Percentiles rank a stretch among this genome's conserved stretches.
phyloP scores from a whole-genome alignment of 2,113 vertebrate species.

The Prionailurus bengalensis region DNA sequence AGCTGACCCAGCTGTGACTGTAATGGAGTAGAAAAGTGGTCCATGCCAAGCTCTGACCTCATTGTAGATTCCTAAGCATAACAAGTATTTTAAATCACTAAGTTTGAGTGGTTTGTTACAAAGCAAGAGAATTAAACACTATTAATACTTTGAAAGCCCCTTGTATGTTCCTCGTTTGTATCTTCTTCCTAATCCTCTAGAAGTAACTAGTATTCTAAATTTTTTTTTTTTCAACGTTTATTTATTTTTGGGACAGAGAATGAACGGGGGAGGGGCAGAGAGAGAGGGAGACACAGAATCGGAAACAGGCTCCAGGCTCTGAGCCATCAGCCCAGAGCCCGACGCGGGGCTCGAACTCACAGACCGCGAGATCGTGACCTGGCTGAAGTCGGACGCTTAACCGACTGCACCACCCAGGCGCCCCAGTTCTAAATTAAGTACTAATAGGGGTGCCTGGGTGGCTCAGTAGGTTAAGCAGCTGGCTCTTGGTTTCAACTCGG shows the following conservation, averaged over 20 bases:
- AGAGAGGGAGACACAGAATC: too few relatives aligned
- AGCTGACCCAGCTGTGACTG: neutral
- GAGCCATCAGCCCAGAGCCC: too few relatives aligned
- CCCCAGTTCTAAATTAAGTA: neutral
- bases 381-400: too few relatives aligned
- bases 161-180: neutral
- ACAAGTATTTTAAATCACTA: neutral
- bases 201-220: neutral
- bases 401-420: too few relatives aligned
- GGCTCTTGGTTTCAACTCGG: too few relatives aligned
- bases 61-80: neutral
- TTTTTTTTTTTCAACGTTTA: neutral
- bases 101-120: neutral
- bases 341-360: too few relatives aligned
- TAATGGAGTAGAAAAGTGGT: neutral
- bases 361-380: too few relatives aligned
- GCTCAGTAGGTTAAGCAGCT: too few relatives aligned
- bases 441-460: too few relatives aligned
- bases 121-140: neutral
- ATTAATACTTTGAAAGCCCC: neutral
- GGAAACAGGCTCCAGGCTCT: too few relatives aligned
- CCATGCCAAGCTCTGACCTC: neutral
- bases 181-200: neutral
- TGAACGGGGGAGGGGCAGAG: too few relatives aligned
- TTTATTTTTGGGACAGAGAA: too few relatives aligned